A percentile compares a stretch with the other conserved stretches of the same genome.
Conservation (phyloP, 2,888 invertebrate species). For the Dromius quadrimaculatus region DNA sequence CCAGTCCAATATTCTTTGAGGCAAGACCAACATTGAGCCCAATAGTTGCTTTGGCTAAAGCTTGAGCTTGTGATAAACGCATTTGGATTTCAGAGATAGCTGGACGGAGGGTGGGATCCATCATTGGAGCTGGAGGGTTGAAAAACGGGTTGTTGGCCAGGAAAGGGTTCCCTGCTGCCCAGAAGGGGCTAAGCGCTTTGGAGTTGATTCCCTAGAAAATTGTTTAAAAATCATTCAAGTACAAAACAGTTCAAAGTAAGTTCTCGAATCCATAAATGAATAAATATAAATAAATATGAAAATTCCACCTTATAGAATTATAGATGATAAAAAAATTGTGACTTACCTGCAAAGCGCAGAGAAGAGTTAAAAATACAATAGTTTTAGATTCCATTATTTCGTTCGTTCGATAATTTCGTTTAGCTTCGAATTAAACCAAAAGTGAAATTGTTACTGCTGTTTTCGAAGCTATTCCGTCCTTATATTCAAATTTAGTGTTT, state of each 20-base stretch:
- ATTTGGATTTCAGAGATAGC: constrained; percentile 28
- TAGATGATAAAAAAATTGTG: background rate
- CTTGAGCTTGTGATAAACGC: constrained; percentile 20
- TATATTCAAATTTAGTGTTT: constrained; percentile 24
- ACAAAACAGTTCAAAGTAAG: background rate
- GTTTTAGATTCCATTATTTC: constrained; percentile 40
- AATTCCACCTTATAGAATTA: background rate
- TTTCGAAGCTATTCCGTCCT: background rate
- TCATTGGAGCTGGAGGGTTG: background rate
- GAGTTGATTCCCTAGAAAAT: constrained; percentile 9
- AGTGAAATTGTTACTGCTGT: constrained; percentile 1
- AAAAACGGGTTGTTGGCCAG: constrained; percentile 3
- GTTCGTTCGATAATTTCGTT: constrained; percentile 35
- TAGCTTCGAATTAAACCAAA: constrained; percentile 13
- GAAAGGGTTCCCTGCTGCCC: constrained; percentile 56
- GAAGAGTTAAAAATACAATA: constrained; percentile 6
- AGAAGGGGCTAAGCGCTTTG: background rate
- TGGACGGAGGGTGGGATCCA: constrained; percentile 21
- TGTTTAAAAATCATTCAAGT: background rate
- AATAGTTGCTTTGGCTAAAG: constrained; percentile 22
- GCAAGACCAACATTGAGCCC: constrained; percentile 26
- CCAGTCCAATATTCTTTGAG: constrained; percentile 29
- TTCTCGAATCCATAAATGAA: background rate
- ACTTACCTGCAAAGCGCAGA: constrained; percentile 33
- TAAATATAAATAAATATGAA: background rate